Conservation (phyloP, 2,113 vertebrate genomes). For the Uria lomvia region DNA sequence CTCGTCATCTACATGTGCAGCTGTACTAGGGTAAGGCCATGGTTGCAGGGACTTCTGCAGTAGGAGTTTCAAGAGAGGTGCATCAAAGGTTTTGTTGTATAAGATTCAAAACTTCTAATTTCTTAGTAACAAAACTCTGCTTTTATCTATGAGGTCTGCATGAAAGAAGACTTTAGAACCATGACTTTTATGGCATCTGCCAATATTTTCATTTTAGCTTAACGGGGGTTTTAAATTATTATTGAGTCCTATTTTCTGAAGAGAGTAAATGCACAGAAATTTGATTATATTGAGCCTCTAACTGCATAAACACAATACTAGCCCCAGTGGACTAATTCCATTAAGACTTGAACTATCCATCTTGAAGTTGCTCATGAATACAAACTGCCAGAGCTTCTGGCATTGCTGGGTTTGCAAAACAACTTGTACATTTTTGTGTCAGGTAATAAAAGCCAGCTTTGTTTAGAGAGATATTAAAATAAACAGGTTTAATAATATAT, state of each 20-base stretch:
- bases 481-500: constrained; percentile 11
- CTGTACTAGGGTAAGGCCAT: neutral
- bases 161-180: neutral
- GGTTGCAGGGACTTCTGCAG: neutral
- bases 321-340: constrained; percentile 66
- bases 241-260: constrained; percentile 49
- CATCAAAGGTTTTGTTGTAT: neutral
- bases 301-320: constrained; percentile 44
- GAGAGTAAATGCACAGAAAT: constrained; percentile 44
- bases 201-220: constrained; percentile 50
- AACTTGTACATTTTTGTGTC: neutral
- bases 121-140: neutral
- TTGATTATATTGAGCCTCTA: constrained; percentile 63
- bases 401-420: neutral
- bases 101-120: neutral
- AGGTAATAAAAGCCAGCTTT: constrained; percentile 21
- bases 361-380: constrained; percentile 51
- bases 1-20: accelerated
- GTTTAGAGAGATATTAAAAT: constrained; percentile 29
- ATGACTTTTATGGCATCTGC: constrained; percentile 22
- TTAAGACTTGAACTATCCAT: constrained; percentile 56
- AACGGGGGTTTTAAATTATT: constrained; percentile 48
- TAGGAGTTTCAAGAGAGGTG: neutral
- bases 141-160: neutral
- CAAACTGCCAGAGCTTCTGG: constrained; percentile 14